These are phyloP conservation scores for Macrophya annulata DNA, from an alignment of 2,888 invertebrate species.

Conservation along the genomic window DNA sequence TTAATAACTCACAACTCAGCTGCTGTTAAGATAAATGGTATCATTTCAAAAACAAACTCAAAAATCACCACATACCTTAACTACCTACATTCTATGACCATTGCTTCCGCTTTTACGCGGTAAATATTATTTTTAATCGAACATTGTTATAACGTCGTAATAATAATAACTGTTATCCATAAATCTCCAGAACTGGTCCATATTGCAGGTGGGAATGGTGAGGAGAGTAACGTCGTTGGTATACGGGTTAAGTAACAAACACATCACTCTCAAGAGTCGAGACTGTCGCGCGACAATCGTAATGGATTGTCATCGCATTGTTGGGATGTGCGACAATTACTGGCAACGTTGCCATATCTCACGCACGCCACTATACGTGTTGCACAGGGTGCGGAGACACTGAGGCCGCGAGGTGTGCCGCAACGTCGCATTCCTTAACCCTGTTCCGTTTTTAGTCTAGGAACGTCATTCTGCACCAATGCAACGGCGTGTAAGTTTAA, in stretches of 20 bases:
- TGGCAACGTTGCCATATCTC: conserved; percentile 74
- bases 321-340: conserved; percentile 76
- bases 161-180: not conserved
- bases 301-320: conserved; percentile 71
- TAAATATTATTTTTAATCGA: not conserved
- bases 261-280: conserved; percentile 66
- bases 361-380: conserved; percentile 67
- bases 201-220: not conserved
- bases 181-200: not conserved
- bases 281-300: conserved; percentile 63
- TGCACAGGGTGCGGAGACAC: conserved; percentile 57
- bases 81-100: not conserved
- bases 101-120: not conserved
- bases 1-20: conserved; percentile 9
- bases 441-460: conserved; percentile 78
- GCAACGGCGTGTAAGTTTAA: conserved; percentile 66
- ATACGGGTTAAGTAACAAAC: conserved; percentile 59
- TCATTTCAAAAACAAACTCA: not conserved
- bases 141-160: not conserved
- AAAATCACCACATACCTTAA: not conserved
- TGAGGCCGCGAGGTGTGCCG: conserved; percentile 71
- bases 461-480: conserved; percentile 76
- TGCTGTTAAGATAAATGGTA: not conserved
- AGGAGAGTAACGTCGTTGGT: conserved; percentile 22
- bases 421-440: conserved; percentile 75